These are phyloP conservation scores for Himalopsyche tibetana DNA, from an alignment of 2,888 invertebrate genomes.

Conservation along the genomic window DNA sequence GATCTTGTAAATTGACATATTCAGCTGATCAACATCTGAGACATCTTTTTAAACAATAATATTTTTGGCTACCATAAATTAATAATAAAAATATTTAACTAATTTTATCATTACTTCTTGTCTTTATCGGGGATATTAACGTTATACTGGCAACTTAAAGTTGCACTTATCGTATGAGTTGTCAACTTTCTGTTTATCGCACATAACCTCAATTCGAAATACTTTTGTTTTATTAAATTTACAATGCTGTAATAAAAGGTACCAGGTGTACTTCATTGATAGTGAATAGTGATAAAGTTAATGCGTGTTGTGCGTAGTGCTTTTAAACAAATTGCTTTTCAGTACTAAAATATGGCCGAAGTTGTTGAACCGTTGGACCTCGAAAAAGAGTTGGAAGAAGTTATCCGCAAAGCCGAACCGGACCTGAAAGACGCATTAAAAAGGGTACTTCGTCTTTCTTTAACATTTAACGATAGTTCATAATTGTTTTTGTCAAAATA, in stretches of 20 bases:
- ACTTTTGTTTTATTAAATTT: not conserved
- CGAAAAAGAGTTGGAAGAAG: slow-evolving; percentile 74
- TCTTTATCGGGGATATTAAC: not conserved
- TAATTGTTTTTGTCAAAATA: not conserved
- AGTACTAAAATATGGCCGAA: slow-evolving; percentile 53
- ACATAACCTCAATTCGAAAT: slow-evolving; percentile 48
- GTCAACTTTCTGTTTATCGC: slow-evolving; percentile 49
- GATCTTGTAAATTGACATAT: no score
- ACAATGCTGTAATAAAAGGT: slow-evolving; percentile 5
- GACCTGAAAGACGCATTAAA: slow-evolving; percentile 79
- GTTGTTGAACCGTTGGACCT: slow-evolving; percentile 71
- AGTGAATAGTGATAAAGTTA: slow-evolving; percentile 11
- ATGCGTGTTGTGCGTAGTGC: slow-evolving; percentile 12
- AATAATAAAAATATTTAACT: no score
- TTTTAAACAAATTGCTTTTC: not conserved
- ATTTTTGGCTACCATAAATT: no score
- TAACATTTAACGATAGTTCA: not conserved
- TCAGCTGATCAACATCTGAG: no score
- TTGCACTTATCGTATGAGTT: not conserved
- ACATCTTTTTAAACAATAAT: no score
- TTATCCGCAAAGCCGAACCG: slow-evolving; percentile 76
- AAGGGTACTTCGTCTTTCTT: slow-evolving; percentile 72
- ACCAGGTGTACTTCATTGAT: not conserved
- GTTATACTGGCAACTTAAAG: not conserved
- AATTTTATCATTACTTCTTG: no score